A percentile compares a stretch with the other conserved stretches of the same genome.
Conservation (phyloP, 2,113 vertebrate genomes). For the Puma concolor region DNA sequence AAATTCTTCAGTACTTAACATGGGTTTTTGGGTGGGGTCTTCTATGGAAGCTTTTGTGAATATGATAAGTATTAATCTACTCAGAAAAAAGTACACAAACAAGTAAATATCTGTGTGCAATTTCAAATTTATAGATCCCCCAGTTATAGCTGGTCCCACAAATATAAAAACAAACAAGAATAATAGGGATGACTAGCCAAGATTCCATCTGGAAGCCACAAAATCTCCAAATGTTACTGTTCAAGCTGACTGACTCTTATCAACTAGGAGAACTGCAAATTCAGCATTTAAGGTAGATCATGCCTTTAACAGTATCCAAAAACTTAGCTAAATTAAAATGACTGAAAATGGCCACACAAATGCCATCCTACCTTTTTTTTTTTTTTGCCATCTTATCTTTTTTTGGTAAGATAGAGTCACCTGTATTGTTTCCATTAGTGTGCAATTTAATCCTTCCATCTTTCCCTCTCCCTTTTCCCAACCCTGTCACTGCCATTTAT, state of each 20-base stretch:
- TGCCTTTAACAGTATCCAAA: background rate
- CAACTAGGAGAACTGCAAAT: background rate
- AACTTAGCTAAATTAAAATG: background rate
- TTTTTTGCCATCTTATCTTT: background rate
- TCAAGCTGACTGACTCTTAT: background rate
- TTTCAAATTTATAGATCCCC: background rate
- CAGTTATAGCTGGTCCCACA: background rate
- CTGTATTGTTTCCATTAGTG: background rate
- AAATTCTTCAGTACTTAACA: background rate
- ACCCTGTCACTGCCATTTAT: background rate
- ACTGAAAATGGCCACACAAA: background rate
- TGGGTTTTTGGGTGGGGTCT: background rate
- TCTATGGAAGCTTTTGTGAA: background rate
- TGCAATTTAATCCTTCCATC: background rate
- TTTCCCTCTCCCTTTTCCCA: background rate
- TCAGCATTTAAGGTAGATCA: background rate
- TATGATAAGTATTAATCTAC: background rate
- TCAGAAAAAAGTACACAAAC: background rate
- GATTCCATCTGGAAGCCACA: background rate
- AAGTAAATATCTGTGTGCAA: background rate
- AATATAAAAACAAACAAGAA: background rate
- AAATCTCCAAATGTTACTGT: background rate
- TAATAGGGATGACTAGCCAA: background rate
- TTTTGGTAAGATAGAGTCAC: background rate
- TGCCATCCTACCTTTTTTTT: background rate